Evolutionary conservation across 37 sponge, comb jelly and placozoan species (phyloP), one percentile per base, ranked within the genome.

Genomic region (Oopsacas minuta): DNA sequence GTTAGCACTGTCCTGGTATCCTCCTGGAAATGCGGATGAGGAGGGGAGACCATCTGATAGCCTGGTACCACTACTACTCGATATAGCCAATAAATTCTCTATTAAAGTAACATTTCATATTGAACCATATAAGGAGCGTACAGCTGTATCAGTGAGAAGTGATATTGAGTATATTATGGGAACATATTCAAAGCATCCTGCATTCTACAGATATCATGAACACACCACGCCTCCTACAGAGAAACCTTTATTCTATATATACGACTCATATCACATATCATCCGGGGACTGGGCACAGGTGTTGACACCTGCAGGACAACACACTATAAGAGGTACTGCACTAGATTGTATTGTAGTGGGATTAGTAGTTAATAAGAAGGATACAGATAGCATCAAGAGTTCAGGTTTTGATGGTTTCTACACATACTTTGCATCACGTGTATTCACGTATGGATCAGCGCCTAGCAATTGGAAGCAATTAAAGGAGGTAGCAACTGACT

Each of bases 341-440:
- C 0, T 52, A 1, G 95, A 94, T 37, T 81, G 52, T 0, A 38
- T 90, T 81, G 89, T 82, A 0, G 84, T 94, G 22, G 84, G 81
- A 1, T 81, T 94, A 17, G 39, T 94, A 12, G 91, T 90, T 32
- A 61, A 89, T 17, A 32, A 83, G 32, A 3, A 37, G 8, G 82
- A 92, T 37, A 53, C 86, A 39, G 38, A 49, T 28, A 37, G 36
- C 8, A 52, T 92, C 25, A 23, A 84, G n/a, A 28, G 30, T 12
- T 87, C 89, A 39, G 90, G 90, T 32, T 94, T 94, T 83, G 93
- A 94, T 86, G 95, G 95, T 3, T 92, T 92, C 83, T 94, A 92
- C 83, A 94, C 95, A 0, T 94, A 94, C 86, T 94, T 94, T 88
- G 93, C 91, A 15, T 52, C 91, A 30, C 53, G 88, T 32, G 82